Base-by-base conservation (phyloP, 2,888 invertebrate species). In the Panopea generosa region DNA sequence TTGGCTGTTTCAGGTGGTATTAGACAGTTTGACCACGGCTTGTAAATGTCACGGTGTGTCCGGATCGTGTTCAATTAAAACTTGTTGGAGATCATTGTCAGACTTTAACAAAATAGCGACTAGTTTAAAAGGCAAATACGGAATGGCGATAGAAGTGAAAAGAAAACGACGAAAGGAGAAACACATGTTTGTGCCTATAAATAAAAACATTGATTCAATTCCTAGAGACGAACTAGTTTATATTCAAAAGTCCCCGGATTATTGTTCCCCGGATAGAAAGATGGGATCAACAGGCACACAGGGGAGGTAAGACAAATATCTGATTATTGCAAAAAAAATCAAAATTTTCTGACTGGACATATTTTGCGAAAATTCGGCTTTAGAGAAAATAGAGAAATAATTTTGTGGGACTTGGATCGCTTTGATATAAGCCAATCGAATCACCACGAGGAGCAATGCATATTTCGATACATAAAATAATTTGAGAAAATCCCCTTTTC, bases 1-100 rank as follows among this genome's bases (percentile, higher is more conserved):
- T n/a, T n/a, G n/a, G n/a, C n/a, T 74, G 24, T 79, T 83, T 20
- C 83, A 96, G 96, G 94, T 95, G 69, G 95, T 96, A 75, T 93
- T 94, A 52, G 93, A 94, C 79, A 95, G 94, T 82, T 89, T 95
- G 71, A 93, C 93, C 52, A 93, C 94, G 87, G 94, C 96, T 90
- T 96, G 96, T 94, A 96, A 96, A 90, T 96, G 96, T 87, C 96
- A 96, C 93, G 96, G 96, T 43, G 96, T 96, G 68, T 96, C 96
- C 16, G 96, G 96, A 0, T 96, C 96, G 60, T 96, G 96, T 92
- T 96, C 95, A 84, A 95, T 96, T 86, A 95, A 95, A 90, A 96
- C 96, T 47, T 96, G 96, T 91, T 96, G 96, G 96, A 94, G 95
- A 84, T 95, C 96, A 1, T 92, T 96, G 84, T 95, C 96, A 3